Base-by-base conservation (phyloP, 1,140 invertebrate species). In the Caenorhabditis brenneri region DNA sequence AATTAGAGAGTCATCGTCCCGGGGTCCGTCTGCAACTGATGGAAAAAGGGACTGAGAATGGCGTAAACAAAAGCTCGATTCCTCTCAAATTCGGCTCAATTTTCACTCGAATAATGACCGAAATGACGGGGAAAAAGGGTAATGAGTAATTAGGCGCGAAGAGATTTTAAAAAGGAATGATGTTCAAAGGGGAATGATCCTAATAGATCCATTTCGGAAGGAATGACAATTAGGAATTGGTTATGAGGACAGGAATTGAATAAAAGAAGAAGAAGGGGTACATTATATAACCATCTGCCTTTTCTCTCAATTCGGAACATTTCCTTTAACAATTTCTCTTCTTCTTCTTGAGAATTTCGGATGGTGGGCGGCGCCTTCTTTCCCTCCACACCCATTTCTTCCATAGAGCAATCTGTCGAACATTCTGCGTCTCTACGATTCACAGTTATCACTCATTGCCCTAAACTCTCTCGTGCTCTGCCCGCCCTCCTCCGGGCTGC, bases 401-500 rank as follows among this genome's bases (percentile, higher is more conserved):
- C 65, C 36, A 74, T 24, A 74, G 36, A 74, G 65, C 33, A 74
- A 74, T 74, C 65, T 74, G 65, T 74, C 65, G 42, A 33, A 42
- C 65, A 19, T 27, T 16, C 65, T 74, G 36, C 65, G 65, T 74
- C 65, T 74, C 65, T 9, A 19, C 65, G 36, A 24, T 24, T 39
- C 2, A 4, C 12, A 19, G 4, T 24, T 24, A 0, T 74, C 15
- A 42, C 65, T 46, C 33, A 36, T n/a, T 7, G 6, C 12, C 24
- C 36, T 74, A 10, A n/a, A 42, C 33, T 74, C 65, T 74, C 65
- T 74, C n/a, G 36, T 74, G 65, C 65, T 74, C 65, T 74, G 65
- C 65, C 65, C 65, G 65, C 65, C 65, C 65, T 74, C 65, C 27
- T n/a, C n/a, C n/a, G n/a, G n/a, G n/a, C n/a, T n/a, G n/a, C n/a